Evolutionary conservation across 2,888 invertebrate species (phyloP).

Genomic region (Cephus spinipes): DNA sequence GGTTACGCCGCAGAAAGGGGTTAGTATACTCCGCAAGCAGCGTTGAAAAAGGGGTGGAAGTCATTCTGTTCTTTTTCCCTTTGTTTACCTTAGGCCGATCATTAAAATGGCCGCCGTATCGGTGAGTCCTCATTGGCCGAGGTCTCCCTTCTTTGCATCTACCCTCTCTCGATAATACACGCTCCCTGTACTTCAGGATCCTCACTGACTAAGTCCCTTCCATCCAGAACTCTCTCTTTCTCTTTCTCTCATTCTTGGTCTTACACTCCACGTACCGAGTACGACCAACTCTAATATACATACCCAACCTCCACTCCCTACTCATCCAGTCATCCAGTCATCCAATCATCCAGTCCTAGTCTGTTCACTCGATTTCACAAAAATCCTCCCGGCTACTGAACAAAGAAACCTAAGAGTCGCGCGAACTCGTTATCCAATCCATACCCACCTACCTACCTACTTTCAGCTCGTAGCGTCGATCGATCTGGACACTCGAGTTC

Average conservation of each 20-base stretch:
- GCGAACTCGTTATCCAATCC: slow-evolving; percentile 5
- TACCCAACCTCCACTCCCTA: not conserved
- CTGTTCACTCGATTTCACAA: not conserved
- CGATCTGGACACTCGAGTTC: not conserved
- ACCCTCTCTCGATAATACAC: slow-evolving; percentile 38
- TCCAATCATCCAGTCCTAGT: not conserved
- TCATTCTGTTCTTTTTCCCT: slow-evolving; percentile 59
- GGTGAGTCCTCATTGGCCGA: slow-evolving; percentile 61
- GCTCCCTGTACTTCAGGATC: slow-evolving; percentile 35
- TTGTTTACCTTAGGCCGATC: slow-evolving; percentile 65
- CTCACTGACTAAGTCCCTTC: not conserved
- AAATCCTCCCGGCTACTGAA: not conserved
- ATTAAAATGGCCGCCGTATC: slow-evolving; percentile 66
- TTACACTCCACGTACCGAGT: not conserved
- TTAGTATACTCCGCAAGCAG: slow-evolving; percentile 41
- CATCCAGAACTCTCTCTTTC: not conserved
- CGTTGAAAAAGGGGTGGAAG: slow-evolving; percentile 49
- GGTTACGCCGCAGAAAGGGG: slow-evolving; percentile 39
- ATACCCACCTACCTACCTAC: not conserved
- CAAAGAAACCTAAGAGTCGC: not conserved
- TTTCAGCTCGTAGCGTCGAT: not conserved
- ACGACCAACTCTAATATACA: not conserved
- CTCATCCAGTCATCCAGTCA: not conserved
- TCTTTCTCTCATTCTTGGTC: not conserved
- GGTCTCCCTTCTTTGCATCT: slow-evolving; percentile 42